These are phyloP conservation scores for Poecilia gillii DNA, from an alignment of 2,797 vertebrate genomes.

Conservation along the genomic window DNA sequence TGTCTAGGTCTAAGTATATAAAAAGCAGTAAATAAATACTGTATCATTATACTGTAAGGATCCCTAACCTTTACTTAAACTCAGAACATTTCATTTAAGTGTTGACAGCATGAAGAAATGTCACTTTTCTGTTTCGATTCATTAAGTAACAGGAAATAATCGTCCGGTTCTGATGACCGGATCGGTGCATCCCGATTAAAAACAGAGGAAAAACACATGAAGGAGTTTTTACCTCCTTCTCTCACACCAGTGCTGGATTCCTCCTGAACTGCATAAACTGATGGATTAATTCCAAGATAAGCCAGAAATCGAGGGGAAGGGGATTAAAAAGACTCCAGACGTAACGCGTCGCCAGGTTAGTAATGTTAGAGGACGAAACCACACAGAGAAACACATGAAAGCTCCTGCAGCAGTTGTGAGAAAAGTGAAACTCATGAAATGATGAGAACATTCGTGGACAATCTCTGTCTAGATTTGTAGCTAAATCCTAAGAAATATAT, in stretches of 20 bases:
- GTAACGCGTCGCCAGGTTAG: conserved; percentile 69
- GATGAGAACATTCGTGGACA: conserved; percentile 81
- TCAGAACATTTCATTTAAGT: not conserved
- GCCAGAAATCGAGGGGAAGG: conserved; percentile 57
- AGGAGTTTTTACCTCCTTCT: conserved; percentile 15
- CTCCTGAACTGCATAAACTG: not conserved
- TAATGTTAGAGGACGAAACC: conserved; percentile 74
- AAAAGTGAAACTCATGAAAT: conserved; percentile 79
- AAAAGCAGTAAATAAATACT: not conserved
- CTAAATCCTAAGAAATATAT: conserved; percentile 30
- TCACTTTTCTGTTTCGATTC: too few species aligned
- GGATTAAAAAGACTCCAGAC: conserved; percentile 43
- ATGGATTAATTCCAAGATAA: conserved; percentile 64
- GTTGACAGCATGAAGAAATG: not conserved
- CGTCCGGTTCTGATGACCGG: not conserved
- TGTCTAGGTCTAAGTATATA: not conserved
- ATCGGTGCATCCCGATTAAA: conserved; percentile 17
- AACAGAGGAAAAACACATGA: conserved; percentile 33
- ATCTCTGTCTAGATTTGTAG: conserved; percentile 66
- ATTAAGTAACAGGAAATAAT: not conserved
- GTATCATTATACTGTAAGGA: not conserved
- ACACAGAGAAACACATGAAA: conserved; percentile 68
- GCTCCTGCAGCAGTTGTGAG: conserved; percentile 70
- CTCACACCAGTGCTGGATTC: not conserved
- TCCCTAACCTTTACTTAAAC: not conserved